Evolutionary conservation across 2,797 vertebrate species (phyloP), one percentile per base, ranked within the genome.

Genomic region (Megalops cyprinoides): DNA sequence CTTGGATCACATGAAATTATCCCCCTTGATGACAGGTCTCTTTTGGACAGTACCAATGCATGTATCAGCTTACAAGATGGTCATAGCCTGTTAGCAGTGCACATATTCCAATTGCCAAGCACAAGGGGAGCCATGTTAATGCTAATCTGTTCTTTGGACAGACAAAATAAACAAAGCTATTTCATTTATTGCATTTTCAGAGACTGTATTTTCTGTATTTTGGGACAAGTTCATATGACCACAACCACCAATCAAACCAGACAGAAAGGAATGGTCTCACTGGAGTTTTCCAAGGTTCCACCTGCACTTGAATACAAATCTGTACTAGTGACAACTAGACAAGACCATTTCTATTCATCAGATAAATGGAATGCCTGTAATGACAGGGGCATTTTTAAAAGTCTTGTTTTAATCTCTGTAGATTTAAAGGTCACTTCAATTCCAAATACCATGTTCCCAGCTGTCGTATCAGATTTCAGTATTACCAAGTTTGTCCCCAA

Each of bases 191-290:
- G n/a, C n/a, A n/a, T n/a, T n/a, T n/a, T n/a, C n/a, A n/a, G n/a
- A n/a, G n/a, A n/a, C n/a, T n/a, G 85, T 88, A 82, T 90, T 92
- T 92, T 91, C 91, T 90, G 90, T 90, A 91, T 84, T 88, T 83
- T 86, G 87, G 83, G 60, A 23, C 14, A 25, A 55, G 9, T 25
- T 44, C 39, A 10, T 12, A 44, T 44, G 37, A n/a, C 20, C 34
- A 71, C 67, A 18, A 44, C 67, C 37, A 23, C 18, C 37, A 44
- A 5, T 15, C 34, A 6, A 71, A 23, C 44, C 67, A 71, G 23
- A 67, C 23, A 56, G 31, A 56, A 84, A 78, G 8, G 77, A 79
- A 37, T n/a, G n/a, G 20, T n/a, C 20, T 39, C 80, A 75, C 85
- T 82, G 73, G 76, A 74, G 82, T 81, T 88, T 88, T 90, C 80